These are phyloP conservation scores for Drosophila nr. perissopoda DNA, from an alignment of 2,888 invertebrate genomes.

Conservation along the genomic window DNA sequence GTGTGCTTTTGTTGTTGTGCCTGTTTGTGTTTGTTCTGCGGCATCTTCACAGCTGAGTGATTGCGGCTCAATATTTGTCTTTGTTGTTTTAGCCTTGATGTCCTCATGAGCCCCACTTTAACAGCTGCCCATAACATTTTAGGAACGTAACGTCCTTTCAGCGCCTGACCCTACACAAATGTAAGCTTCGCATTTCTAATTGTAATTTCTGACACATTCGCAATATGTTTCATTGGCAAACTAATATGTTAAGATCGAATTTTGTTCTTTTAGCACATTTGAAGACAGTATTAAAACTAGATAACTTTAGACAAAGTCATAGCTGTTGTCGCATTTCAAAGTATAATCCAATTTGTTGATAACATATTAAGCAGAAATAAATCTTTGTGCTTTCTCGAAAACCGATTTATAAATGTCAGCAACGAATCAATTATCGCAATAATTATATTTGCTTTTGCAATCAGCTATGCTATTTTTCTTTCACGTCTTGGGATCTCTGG, in stretches of 20 bases:
- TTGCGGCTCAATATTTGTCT: conserved; percentile 75
- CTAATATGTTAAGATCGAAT: background rate
- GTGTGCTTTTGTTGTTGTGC: conserved; percentile 29
- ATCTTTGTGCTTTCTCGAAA: background rate
- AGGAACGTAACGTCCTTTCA: conserved; percentile 7
- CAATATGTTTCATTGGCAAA: conserved; percentile 7
- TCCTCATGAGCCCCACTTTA: conserved; percentile 14
- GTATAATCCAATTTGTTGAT: background rate
- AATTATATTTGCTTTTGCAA: background rate
- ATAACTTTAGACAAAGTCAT: background rate
- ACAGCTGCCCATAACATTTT: conserved; percentile 8
- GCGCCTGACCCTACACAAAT: background rate
- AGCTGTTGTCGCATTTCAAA: background rate
- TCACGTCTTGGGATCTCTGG: background rate
- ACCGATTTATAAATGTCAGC: background rate
- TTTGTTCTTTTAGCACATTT: too few species aligned
- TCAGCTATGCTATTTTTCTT: background rate
- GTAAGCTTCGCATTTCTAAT: conserved; percentile 45
- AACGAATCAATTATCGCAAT: background rate
- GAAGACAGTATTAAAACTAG: background rate
- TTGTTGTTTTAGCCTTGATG: conserved; percentile 47
- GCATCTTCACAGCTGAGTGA: conserved; percentile 78
- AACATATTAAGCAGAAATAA: background rate
- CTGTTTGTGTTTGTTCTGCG: conserved; percentile 66
- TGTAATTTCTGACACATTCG: conserved; percentile 52